These are phyloP conservation scores for Egretta garzetta DNA, from an alignment of 2,113 vertebrate genomes.

Conservation along the genomic window DNA sequence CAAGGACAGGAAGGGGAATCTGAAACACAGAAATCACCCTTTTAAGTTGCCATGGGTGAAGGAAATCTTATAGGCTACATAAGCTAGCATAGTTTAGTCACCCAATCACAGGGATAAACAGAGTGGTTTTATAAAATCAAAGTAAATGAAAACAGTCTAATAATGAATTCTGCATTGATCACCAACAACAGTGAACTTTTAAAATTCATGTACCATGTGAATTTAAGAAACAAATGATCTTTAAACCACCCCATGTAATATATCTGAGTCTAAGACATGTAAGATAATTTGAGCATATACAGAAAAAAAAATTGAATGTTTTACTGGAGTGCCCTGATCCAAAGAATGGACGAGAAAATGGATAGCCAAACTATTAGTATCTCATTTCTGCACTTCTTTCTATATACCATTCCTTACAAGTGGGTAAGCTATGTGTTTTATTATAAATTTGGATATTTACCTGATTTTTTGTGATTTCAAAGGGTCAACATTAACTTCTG, in stretches of 20 bases:
- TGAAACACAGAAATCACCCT: background rate
- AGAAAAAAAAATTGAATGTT: background rate
- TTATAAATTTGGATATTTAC: background rate
- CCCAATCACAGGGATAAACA: background rate
- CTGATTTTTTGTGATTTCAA: background rate
- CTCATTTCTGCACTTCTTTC: background rate
- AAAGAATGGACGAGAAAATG: background rate
- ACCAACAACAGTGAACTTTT: background rate
- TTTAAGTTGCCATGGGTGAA: background rate
- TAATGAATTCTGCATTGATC: background rate
- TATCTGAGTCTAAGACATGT: background rate
- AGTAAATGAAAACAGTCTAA: background rate
- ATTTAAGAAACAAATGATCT: background rate
- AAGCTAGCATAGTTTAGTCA: background rate
- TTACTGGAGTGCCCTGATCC: background rate
- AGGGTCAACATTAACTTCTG: fast-evolving
- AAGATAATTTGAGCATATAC: background rate
- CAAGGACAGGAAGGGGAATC: background rate
- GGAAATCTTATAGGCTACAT: background rate
- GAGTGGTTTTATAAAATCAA: background rate
- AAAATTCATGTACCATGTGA: background rate
- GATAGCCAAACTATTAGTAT: background rate
- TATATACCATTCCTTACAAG: background rate
- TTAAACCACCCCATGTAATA: background rate
- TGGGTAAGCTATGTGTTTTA: background rate